Base-by-base conservation (phyloP, 2,888 invertebrate genomes). In the Dolichomitus sp. region DNA sequence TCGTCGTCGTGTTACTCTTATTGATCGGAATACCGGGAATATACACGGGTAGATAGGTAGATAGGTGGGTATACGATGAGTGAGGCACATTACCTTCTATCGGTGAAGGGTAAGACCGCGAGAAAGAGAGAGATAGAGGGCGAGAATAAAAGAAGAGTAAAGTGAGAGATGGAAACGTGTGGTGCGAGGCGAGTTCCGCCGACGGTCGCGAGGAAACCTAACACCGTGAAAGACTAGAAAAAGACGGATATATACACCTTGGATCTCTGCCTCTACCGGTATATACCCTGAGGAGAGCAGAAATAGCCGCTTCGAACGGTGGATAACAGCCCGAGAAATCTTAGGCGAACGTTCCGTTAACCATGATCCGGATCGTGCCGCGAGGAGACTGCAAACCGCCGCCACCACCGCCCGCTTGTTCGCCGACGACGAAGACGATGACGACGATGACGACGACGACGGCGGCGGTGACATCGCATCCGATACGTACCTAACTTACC, bases 11-110 rank as follows among this genome's bases (percentile, higher is more conserved):
- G 84, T 89, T 90, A 88, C 89, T 89, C 88, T 87, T 87, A 87
- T 86, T 85, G 90, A 91, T 90, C 87, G 90, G 89, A 89, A 90
- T 91, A 89, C 89, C 83, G 86, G 66, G 66, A 80, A 78, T 77
- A 69, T 61, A 66, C 65, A 50, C 52, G 72, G 33, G 54, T 33
- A 33, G 65, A 54, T 54, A 57, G 42, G 40, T 48, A 65, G 40
- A 61, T 61, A 66, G 57, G 23, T 50, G 37, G 50, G 42, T 27
- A 42, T 14, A 45, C 50, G 81, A 72, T 74, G 80, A 76, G 61
- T 40, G 66, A 57, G 57, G 72, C 33, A 68, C 65, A 75, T 78
- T 74, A 73, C 81, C 72, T 54, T 76, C 69, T 52, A 78, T 74
- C 74, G 68, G 57, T 42, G 75, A 54, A 42, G 14, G 27, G 54